phyloP scores from a whole-genome alignment of 2,797 vertebrate genomes.

The Platalea minor region DNA sequence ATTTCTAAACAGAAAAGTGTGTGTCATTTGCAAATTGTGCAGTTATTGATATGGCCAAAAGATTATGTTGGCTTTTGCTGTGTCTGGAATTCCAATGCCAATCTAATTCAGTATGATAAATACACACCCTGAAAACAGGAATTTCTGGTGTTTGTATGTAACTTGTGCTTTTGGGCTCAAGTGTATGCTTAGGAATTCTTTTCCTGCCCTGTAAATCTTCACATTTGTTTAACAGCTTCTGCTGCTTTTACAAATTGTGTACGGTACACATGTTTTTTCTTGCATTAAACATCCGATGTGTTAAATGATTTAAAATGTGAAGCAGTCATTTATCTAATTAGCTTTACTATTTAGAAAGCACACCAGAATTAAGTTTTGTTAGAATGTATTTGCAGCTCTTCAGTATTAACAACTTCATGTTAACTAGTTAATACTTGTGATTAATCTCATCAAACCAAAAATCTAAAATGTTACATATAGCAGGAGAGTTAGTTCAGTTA shows the following conservation, averaged over 20 bases:
- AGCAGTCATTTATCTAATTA: slow-evolving; percentile 58
- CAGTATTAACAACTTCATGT: slow-evolving; percentile 7
- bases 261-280: slow-evolving; percentile 48
- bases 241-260: slow-evolving; percentile 27
- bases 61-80: slow-evolving; percentile 32
- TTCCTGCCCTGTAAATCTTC: slow-evolving; percentile 3
- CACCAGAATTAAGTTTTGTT: slow-evolving; percentile 34
- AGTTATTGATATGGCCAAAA: slow-evolving; percentile 51
- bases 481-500: slow-evolving; percentile 40
- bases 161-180: slow-evolving; percentile 45
- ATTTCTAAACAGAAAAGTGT: background rate
- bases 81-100: slow-evolving; percentile 63
- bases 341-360: background rate
- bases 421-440: slow-evolving; percentile 31
- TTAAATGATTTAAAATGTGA: slow-evolving; percentile 43
- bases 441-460: slow-evolving; percentile 60
- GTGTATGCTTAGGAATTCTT: slow-evolving; percentile 31
- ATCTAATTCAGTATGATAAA: slow-evolving; percentile 60
- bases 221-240: slow-evolving; percentile 4
- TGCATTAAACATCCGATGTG: slow-evolving; percentile 53
- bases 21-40: slow-evolving; percentile 31
- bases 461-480: background rate
- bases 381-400: slow-evolving; percentile 32
- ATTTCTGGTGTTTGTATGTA: slow-evolving; percentile 36
- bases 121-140: background rate